Conservation (phyloP, 2,888 invertebrate species). For the Phoenoteleia sp. region DNA sequence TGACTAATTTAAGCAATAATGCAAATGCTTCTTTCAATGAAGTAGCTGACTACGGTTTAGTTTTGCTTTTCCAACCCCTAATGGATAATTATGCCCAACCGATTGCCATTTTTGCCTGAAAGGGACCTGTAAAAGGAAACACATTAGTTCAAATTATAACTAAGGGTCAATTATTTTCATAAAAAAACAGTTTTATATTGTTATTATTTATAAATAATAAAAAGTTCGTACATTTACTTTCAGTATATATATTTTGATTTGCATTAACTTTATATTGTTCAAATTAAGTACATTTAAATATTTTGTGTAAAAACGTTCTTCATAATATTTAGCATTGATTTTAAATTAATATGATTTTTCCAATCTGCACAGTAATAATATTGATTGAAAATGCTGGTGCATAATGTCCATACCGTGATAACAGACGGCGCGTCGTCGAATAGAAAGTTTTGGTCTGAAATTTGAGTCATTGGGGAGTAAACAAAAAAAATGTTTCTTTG, state of each 20-base stretch:
- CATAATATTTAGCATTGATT: background rate
- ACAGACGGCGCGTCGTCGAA: slow-evolving; percentile 1
- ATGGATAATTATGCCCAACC: background rate
- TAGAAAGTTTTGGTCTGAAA: background rate
- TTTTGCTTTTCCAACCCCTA: background rate
- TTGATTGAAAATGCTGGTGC: too few relatives aligned
- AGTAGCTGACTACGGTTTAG: background rate
- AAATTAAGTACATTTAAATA: background rate
- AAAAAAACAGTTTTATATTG: background rate
- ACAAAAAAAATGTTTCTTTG: slow-evolving; percentile 9
- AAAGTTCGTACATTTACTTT: background rate
- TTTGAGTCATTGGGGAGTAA: background rate
- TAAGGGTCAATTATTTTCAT: background rate
- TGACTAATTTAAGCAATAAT: slow-evolving; percentile 4
- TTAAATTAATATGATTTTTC: background rate
- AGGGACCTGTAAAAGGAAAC: background rate
- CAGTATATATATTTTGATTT: background rate
- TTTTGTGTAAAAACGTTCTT: background rate
- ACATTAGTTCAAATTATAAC: background rate
- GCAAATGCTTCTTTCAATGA: background rate
- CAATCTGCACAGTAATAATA: background rate
- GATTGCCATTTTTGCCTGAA: too few relatives aligned
- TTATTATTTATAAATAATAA: background rate
- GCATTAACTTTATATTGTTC: background rate
- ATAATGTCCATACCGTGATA: background rate